Evolutionary conservation across 2,113 vertebrate genomes (phyloP).

Genomic region (Furnarius figulus): DNA sequence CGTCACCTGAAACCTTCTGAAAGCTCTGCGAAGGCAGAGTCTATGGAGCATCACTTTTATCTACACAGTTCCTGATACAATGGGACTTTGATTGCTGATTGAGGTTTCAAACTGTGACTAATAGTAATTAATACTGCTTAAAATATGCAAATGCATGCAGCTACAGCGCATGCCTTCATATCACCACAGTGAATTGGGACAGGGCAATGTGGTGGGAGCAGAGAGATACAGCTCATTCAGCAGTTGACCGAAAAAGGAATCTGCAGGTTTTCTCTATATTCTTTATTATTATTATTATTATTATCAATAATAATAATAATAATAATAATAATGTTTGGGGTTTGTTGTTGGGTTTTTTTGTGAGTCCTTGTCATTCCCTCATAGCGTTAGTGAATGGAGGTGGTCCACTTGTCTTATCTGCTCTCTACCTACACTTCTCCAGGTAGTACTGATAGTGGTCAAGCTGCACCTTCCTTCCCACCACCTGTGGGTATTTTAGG

Average conservation of each 20-base stretch:
- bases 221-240: not conserved
- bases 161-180: not conserved
- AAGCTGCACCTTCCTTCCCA: not conserved
- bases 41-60: not conserved
- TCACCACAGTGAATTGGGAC: not conserved
- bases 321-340: too few species aligned
- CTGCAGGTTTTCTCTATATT: not conserved
- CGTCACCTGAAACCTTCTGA: not conserved
- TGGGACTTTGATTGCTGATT: not conserved
- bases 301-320: too few species aligned
- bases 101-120: not conserved
- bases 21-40: not conserved
- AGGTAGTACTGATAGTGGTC: not conserved
- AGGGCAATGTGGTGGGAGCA: rapidly evolving
- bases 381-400: not conserved
- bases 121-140: not conserved
- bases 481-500: not conserved
- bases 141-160: not conserved
- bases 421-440: not conserved
- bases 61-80: not conserved
- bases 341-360: not conserved
- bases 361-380: not conserved
- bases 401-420: not conserved
- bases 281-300: not conserved
- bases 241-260: not conserved